Base-by-base conservation (phyloP, 2,113 vertebrate genomes). In the Grammomys surdaster region DNA sequence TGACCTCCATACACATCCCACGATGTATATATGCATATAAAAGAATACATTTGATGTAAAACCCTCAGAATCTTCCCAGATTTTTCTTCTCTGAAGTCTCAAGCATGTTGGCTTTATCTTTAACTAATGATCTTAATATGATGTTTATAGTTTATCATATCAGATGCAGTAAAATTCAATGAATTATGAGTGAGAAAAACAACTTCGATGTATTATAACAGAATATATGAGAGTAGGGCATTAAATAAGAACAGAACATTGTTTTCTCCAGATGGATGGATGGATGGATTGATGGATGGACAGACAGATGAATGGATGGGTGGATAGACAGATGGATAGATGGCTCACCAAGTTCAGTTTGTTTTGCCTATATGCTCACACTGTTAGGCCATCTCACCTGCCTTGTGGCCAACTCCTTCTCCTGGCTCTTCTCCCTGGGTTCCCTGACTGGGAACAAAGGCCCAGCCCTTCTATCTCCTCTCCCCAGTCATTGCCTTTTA, bases 51-150 rank as follows among this genome's bases (percentile, higher is more conserved):
- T 65, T 46, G 46, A 85, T 46, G 8, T 48, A 85, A 54, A 90
- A 91, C 86, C 85, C 43, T 95, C 63, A 93, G 40, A 82, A 63
- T 87, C 40, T 48, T 90, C 85, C 46, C 70, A 95, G 63, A 77
- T 86, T 17, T 77, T 92, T 95, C 36, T 80, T 12, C 10, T 84
- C 17, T 89, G 56, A 90, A 24, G 51, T 77, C 43, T 90, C 88
- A 36, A 85, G 65, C 24, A 65, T 36, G 8, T 70, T 70, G n/a
- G 56, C 40, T 91, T 94, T 95, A 94, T 87, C 84, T 96, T 94
- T 88, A 95, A 87, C 69, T 90, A 43, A 51, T 33, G 20, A 11
- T 89, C 87, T 91, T 91, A 76, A 89, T 67, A 89, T 80, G 88
- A 11, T 1, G 60, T 95, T 43, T 90, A n/a, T 63, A 75, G 54